phyloP scores from a whole-genome alignment of 2,797 vertebrate genomes.

The Phoxinus dragarum region DNA sequence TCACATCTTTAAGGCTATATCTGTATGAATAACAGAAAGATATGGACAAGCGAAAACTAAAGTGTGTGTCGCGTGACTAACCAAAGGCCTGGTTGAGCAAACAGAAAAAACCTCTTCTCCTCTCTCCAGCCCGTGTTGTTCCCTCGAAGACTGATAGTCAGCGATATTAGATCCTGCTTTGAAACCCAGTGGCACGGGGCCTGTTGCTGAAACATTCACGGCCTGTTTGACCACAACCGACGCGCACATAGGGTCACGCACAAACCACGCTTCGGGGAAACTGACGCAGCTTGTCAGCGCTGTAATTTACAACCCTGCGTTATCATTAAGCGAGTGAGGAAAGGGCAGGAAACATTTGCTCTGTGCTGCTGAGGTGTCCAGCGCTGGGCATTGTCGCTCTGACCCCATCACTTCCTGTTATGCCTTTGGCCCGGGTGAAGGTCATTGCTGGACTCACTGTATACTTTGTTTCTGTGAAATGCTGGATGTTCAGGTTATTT shows the following conservation, averaged over 20 bases:
- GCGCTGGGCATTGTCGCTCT: constrained; percentile 23
- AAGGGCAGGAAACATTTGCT: constrained; percentile 36
- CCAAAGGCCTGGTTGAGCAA: constrained; percentile 1
- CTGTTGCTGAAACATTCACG: background rate
- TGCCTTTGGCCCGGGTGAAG: constrained; percentile 40
- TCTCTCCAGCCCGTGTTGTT: background rate
- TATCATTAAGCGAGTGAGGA: background rate
- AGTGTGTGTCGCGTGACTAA: background rate
- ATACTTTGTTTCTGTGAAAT: background rate
- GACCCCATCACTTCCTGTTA: constrained; percentile 61
- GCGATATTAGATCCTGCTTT: constrained; percentile 54
- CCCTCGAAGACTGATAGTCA: constrained; percentile 28
- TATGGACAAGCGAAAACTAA: background rate
- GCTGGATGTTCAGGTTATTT: background rate
- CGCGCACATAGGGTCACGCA: background rate
- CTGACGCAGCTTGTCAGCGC: constrained; percentile 10
- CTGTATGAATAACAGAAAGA: background rate
- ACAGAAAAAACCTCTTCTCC: constrained; percentile 15
- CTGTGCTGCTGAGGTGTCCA: constrained; percentile 12
- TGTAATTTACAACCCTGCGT: background rate
- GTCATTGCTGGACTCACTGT: constrained; percentile 17
- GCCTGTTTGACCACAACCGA: background rate
- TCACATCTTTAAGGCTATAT: background rate
- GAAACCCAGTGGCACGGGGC: background rate
- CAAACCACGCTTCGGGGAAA: constrained; percentile 11